Base-by-base conservation (phyloP, 2,113 vertebrate species). In the Castor canadensis region DNA sequence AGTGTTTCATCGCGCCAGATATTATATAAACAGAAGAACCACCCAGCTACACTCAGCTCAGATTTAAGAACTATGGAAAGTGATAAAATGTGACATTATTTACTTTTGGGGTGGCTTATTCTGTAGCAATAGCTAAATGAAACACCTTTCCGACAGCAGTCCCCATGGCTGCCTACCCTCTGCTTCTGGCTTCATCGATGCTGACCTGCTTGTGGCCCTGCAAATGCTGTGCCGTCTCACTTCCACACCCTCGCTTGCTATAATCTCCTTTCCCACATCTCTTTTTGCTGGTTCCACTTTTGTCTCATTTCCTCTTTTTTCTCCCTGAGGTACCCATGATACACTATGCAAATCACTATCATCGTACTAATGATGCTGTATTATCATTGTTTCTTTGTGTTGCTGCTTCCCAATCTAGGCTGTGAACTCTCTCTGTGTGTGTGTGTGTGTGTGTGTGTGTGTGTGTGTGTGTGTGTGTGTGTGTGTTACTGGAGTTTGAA, bases 271-370 rank as follows among this genome's bases (percentile, higher is more conserved):
- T 30, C 58, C 9, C 38, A 28, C 8, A 32, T 81, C 35, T 80
- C 40, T 76, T 67, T 87, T 62, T 76, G 80, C n/a, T 76, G 76
- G 75, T 95, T 89, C 54, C 66, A 75, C 40, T 84, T 87, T 47
- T 80, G 72, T 76, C 6, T 96, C 30, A 28, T n/a, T 38, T 62
- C 4, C n/a, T 49, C 76, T 49, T n/a, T 58, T 52, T 64, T 9
- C 60, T 9, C 64, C 47, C 32, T 43, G 43, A 45, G 28, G 6
- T 12, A 77, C 32, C 26, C 40, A 17, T 38, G 43, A 47, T 45
- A 43, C 32, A n/a, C 9, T 54, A 69, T 60, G 75, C 45, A 84
- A 92, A 80, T 77, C 71, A 64, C 66, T 45, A 35, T 80, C 19
- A 30, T 40, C 73, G 32, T n/a, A 85, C 77, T 66, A 28, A 54